Base-by-base conservation (phyloP, 2,113 vertebrate species). In the Colossoma macropomum region DNA sequence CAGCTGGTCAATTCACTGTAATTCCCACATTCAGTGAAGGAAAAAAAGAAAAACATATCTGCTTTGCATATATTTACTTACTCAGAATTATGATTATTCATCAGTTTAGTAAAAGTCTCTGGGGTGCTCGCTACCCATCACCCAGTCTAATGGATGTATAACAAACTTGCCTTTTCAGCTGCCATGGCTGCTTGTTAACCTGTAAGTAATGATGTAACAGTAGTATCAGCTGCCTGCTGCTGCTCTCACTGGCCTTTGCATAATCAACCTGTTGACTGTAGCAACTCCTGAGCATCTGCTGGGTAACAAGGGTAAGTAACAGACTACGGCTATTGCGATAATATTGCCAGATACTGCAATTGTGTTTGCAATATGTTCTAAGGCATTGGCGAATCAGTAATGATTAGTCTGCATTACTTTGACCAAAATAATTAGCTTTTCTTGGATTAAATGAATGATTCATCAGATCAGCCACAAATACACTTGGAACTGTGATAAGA, bases 1-100 rank as follows among this genome's bases (percentile, higher is more conserved):
- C 5, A 62, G 59, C 54, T 62, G 23, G 59, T 25, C 25, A 27
- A 10, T 60, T 60, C 56, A 2, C 56, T 10, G 10, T 1, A 8
- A 25, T 23, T 25, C 19, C 52, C 52, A 56, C 23, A n/a, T 60
- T 9, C 23, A 25, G 21, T n/a, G 23, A 60, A 56, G 52, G 52
- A 56, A 56, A 56, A 56, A 6, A 11, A 10, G 27, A 27, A 62
- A 62, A 56, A 56, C 8, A 27, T n/a, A 27, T 34, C 66, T 69
- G 32, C 6, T 41, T 41, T 19, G 32, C 6, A 23, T n/a, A 45
- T 15, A 71, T 41, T 45, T 71, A n/a, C 68, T 23, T 69, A 69
- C 30, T 12, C 9, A 32, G 66, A 71, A 45, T 71, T 45, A 10
- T 71, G 23, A 71, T 71, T 69, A 71, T 71, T 71, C 68, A 41